These are phyloP conservation scores for Cricetomys ansorgei DNA, from an alignment of 2,113 vertebrate genomes.

Conservation along the genomic window DNA sequence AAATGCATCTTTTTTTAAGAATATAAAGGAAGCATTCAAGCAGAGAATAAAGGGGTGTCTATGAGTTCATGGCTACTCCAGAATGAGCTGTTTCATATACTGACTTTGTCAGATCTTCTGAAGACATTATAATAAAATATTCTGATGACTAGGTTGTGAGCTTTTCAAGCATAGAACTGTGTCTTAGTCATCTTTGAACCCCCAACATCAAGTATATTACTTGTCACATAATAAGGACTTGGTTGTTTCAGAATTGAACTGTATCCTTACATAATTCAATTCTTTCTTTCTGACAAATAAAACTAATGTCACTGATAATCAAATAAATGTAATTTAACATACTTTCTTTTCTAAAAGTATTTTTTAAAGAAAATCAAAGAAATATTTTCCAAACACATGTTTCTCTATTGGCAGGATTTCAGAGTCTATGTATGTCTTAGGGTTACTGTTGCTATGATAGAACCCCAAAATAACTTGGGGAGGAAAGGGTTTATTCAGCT, in stretches of 20 bases:
- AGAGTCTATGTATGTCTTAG: not conserved
- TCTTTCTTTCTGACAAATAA: constrained; percentile 29
- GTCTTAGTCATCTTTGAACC: not conserved
- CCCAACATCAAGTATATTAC: not conserved
- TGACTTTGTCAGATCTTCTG: constrained; percentile 7
- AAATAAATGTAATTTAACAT: constrained; percentile 14
- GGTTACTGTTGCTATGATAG: not conserved
- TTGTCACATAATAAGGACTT: not conserved
- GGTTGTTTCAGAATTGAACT: not conserved
- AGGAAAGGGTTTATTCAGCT: not conserved
- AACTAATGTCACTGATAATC: not conserved
- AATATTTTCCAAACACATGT: constrained; percentile 42
- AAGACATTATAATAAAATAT: constrained; percentile 44
- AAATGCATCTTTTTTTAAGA: not conserved
- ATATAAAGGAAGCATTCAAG: not conserved
- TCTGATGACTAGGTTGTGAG: not conserved
- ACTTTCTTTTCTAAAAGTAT: constrained; percentile 28
- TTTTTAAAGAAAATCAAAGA: constrained; percentile 18
- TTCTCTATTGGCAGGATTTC: constrained; percentile 42
- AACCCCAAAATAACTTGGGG: too few relatives aligned
- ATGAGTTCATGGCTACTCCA: not conserved
- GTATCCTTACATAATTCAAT: not conserved
- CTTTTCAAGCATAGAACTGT: constrained; percentile 5
- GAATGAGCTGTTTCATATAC: not conserved
- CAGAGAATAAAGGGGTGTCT: not conserved